Percentiles rank a stretch among this genome's conserved stretches.
phyloP scores from a whole-genome alignment of 2,888 invertebrate species.

The Cheilosia soror region DNA sequence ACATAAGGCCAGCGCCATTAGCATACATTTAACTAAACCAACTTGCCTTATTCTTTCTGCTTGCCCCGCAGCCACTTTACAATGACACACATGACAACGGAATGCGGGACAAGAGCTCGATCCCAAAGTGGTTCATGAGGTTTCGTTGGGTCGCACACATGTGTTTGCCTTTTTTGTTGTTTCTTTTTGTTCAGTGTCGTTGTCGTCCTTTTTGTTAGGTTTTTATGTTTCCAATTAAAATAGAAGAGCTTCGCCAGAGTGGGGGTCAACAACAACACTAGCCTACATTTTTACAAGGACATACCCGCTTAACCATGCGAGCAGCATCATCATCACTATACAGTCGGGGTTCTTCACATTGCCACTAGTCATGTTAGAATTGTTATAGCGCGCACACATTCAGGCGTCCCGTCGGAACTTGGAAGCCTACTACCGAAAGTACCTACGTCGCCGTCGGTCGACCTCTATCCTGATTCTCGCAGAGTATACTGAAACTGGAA shows the following conservation, averaged over 20 bases:
- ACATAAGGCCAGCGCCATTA: constrained; percentile 53
- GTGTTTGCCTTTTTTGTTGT: constrained; percentile 50
- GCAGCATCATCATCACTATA: constrained; percentile 23
- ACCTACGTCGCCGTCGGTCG: not conserved
- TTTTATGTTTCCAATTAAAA: constrained; percentile 69
- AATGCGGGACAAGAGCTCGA: constrained; percentile 50
- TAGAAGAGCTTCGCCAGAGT: constrained; percentile 44
- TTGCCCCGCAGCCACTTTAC: constrained; percentile 13
- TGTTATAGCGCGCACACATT: constrained; percentile 7
- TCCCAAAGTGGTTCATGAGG: constrained; percentile 62
- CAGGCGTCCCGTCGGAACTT: not conserved
- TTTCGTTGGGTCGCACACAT: constrained; percentile 49
- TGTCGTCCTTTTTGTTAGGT: constrained; percentile 24
- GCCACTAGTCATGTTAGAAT: constrained; percentile 20
- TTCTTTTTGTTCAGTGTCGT: constrained; percentile 23
- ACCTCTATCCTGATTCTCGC: constrained; percentile 21
- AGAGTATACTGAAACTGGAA: constrained; percentile 7
- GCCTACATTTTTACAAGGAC: constrained; percentile 63
- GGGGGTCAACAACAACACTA: constrained; percentile 67
- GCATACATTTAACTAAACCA: constrained; percentile 62
- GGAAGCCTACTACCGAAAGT: not conserved
- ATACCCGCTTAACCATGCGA: constrained; percentile 41
- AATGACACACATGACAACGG: constrained; percentile 20
- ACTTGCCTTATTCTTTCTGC: constrained; percentile 9
- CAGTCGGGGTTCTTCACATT: constrained; percentile 2